Evolutionary conservation across 37 sponge, comb jelly and placozoan genomes (phyloP).

Genomic region (Dysidea cf. avara): DNA sequence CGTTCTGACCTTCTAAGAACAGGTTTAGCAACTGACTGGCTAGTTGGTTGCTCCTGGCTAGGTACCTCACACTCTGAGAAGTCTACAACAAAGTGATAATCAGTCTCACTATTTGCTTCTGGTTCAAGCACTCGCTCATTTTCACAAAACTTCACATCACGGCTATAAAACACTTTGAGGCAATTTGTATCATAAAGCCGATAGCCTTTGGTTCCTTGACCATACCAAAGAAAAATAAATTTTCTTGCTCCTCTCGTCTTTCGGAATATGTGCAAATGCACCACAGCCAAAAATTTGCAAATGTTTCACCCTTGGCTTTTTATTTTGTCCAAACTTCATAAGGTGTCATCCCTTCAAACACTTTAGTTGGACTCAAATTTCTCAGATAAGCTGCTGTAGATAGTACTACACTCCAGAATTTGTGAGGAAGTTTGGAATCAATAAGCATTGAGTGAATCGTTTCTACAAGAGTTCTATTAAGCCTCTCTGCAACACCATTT

Average conservation of each 20-base stretch:
- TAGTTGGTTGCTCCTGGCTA: too few relatives aligned
- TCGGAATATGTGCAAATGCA: slow-evolving; percentile 7
- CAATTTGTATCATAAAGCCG: slow-evolving; percentile 11
- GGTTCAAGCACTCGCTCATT: background rate
- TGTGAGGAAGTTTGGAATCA: slow-evolving; percentile 55
- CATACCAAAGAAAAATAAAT: slow-evolving; percentile 5
- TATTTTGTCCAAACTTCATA: slow-evolving; percentile 17
- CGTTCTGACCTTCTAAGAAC: slow-evolving; percentile 15
- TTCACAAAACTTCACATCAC: slow-evolving; percentile 5
- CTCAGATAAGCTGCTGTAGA: slow-evolving; percentile 63
- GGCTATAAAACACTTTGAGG: slow-evolving; percentile 1
- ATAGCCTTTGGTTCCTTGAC: slow-evolving; percentile 11
- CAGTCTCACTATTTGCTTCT: background rate
- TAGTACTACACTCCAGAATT: slow-evolving; percentile 69
- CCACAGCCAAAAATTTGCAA: slow-evolving; percentile 5
- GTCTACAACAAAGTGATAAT: too few relatives aligned
- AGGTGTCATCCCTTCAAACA: slow-evolving; percentile 14
- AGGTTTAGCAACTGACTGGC: background rate
- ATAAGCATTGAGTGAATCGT: slow-evolving; percentile 61
- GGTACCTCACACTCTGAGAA: too few relatives aligned
- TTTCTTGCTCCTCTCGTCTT: slow-evolving; percentile 8
- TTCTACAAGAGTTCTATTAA: slow-evolving; percentile 71
- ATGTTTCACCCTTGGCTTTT: slow-evolving; percentile 9
- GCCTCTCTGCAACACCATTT: slow-evolving; percentile 67
- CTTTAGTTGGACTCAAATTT: slow-evolving; percentile 50